Evolutionary conservation across 2,888 invertebrate species (phyloP), one percentile per base, ranked within the genome.

Genomic region (Acleris holmiana): DNA sequence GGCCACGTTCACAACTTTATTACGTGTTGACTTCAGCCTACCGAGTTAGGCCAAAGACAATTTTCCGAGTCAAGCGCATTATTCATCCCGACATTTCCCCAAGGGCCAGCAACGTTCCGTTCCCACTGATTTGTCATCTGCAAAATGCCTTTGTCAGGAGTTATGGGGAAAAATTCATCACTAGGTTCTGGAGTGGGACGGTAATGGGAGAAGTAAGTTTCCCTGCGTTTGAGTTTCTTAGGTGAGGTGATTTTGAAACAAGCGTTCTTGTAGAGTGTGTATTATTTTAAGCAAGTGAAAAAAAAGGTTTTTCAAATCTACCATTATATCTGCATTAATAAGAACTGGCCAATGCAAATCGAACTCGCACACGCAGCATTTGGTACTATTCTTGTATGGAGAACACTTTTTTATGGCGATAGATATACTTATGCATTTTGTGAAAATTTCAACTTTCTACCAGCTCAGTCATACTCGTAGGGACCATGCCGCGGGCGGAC

Each of bases 71-170:
- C 29, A 25, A 29, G 17, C 18, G 56, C 47, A 57, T 57, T 47
- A 57, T 47, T 57, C 56, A 57, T 57, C 56, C 29, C 17, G 13
- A 18, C 18, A 57, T 47, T 57, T 57, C 56, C 56, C 56, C 3
- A 18, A 13, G 55, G 55, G 55, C 47, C 25, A 1, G 18, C 5
- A 21, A 13, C 35, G 35, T n/a, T 44, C 47, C 17, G 25, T 18
- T 55, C 55, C 23, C 17, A 44, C 47, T 29, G 56, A 57, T 57
- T 57, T 57, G 56, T 47, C 56, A 47, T 54, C 44, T 23, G 5
- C 15, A 13, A 55, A 44, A 41, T 7, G 40, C 40, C 44, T 55
- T 55, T 44, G 57, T 21, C n/a, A 47, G 25, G 50, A 55, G 17
- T 44, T 50, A 59, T 59, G 59, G 25, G 50, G 15, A 25, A 50